Percentiles rank a stretch among this genome's conserved stretches.
phyloP scores from a whole-genome alignment of 2,797 vertebrate species.

The Erethizon dorsatum region DNA sequence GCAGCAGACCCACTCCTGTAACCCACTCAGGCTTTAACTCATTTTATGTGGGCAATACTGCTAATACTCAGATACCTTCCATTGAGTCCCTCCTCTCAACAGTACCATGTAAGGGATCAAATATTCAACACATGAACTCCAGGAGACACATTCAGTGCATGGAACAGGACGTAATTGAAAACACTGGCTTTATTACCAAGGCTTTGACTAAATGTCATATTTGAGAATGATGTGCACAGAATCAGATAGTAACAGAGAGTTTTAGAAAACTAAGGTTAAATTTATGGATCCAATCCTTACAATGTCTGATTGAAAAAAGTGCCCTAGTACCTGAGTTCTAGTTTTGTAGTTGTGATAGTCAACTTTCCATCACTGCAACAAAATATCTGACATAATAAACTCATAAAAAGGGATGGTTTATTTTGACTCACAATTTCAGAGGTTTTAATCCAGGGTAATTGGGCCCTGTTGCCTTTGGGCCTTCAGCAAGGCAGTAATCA shows the following conservation, averaged over 20 bases:
- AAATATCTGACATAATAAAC: background rate
- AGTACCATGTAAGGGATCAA: background rate
- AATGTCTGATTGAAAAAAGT: background rate
- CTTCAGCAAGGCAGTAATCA: background rate
- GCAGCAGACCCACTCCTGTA: background rate
- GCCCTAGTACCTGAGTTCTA: background rate
- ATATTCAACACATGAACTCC: background rate
- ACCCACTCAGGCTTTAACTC: background rate
- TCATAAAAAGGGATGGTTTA: too few species aligned
- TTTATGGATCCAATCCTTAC: background rate
- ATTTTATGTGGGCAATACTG: background rate
- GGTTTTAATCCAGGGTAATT: background rate
- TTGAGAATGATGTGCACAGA: background rate
- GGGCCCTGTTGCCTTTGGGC: background rate
- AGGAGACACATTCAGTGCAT: too few species aligned
- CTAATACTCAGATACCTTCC: background rate
- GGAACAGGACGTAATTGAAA: background rate
- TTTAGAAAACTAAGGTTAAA: background rate
- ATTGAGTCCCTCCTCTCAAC: too few species aligned
- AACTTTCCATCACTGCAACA: background rate
- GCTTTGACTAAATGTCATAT: background rate
- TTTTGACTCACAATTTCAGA: background rate
- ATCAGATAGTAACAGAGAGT: background rate
- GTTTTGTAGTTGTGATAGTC: background rate
- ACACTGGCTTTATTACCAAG: background rate